Conservation (phyloP, 2,797 vertebrate species). For the Liparis tanakae region DNA sequence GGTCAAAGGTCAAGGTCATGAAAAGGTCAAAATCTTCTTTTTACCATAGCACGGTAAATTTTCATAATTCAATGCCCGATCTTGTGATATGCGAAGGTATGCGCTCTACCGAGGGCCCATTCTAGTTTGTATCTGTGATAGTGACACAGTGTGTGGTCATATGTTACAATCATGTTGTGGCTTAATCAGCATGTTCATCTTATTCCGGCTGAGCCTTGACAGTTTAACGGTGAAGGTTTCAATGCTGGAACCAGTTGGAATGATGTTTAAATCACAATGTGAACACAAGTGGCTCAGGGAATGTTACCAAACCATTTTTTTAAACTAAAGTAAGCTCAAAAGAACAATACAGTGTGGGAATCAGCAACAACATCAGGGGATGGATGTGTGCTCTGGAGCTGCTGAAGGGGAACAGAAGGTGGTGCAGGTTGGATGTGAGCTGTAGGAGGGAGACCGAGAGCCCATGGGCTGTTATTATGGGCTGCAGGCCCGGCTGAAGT, state of each 20-base stretch:
- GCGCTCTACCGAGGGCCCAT: too few species aligned
- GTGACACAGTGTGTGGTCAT: neutral
- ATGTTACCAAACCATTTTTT: neutral
- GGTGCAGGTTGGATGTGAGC: neutral
- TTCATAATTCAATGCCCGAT: too few species aligned
- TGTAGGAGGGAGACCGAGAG: neutral
- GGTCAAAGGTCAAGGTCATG: too few species aligned
- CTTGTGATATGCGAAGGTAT: too few species aligned
- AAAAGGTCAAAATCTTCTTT: too few species aligned
- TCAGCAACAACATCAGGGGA: neutral
- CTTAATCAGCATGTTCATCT: neutral
- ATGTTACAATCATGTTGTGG: neutral
- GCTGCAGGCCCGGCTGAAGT: neutral
- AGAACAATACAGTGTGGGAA: neutral
- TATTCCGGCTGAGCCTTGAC: neutral
- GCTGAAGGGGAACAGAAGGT: neutral
- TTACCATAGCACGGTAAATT: too few species aligned
- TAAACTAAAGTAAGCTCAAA: neutral
- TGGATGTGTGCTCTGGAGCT: neutral
- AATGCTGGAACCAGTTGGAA: constrained; percentile 6
- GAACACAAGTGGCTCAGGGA: neutral
- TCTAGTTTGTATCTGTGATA: neutral
- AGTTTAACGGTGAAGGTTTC: neutral
- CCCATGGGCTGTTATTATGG: constrained; percentile 1
- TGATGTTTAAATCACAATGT: constrained; percentile 12